Evolutionary conservation across 2,888 invertebrate species (phyloP), one percentile per base, ranked within the genome.

Genomic region (Quadriops clusia): DNA sequence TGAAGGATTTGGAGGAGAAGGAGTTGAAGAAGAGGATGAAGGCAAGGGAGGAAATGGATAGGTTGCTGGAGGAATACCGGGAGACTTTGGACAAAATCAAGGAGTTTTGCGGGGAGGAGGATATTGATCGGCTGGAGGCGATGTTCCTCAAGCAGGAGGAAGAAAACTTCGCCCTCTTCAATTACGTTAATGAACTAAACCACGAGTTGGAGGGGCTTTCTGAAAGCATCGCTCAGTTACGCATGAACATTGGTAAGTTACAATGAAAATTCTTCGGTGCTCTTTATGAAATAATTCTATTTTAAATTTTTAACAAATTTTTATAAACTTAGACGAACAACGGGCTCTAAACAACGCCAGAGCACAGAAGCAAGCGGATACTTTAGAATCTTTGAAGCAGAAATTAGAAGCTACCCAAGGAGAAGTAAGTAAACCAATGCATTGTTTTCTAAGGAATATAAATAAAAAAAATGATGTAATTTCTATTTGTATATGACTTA

Each of bases 131-230:
- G 10, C 58, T 89, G 23, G 74, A 78, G 5, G 69, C 69, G 3
- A 74, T 80, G 53, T 91, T 85, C 58, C 70, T 77, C n/a, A 73
- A 80, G 17, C 77, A 83, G 36, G 91, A 91, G 51, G 86, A 86
- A 45, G 84, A 85, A 54, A 93, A 91, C 63, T 91, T 90, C 56
- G 86, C 90, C 0, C 68, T 87, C 1, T 93, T 91, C 55, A 86
- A 80, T 59, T 90, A 86, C 52, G 83, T 91, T 20, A 90, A 87
- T 53, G 86, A 89, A 52, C 67, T 91, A 34, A 89, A 90, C 56
- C 79, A 75, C 22, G 84, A 87, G 56, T 67, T 86, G 33, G 85
- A 86, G 55, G 67, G 71, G 22, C 54, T 85, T 2, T 76, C 77
- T 42, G 76, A 79, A 41, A 71, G 70, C 30, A 76, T 84, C 0